phyloP scores from a whole-genome alignment of 2,113 vertebrate species.

The Calidris pygmaea region DNA sequence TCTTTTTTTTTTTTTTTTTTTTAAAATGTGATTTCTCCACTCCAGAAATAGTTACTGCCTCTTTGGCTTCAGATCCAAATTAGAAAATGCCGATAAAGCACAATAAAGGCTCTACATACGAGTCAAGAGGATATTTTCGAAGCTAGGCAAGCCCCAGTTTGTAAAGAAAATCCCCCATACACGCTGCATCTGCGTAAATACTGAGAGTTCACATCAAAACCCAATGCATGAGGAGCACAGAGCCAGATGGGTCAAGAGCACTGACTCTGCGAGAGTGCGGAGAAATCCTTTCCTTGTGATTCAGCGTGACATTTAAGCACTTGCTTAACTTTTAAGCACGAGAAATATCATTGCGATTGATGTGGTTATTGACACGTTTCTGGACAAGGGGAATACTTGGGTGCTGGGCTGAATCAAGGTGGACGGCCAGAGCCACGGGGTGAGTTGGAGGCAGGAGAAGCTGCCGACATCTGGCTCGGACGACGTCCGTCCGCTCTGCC shows the following conservation, averaged over 20 bases:
- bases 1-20: background rate
- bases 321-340: background rate
- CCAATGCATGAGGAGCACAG: accelerated
- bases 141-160: background rate
- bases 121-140: background rate
- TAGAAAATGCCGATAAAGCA: background rate
- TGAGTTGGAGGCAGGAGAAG: background rate
- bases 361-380: background rate
- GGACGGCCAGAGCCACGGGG: no score
- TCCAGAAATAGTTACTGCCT: background rate
- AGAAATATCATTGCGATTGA: background rate
- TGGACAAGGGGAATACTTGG: background rate
- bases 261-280: accelerated
- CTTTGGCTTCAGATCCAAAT: background rate
- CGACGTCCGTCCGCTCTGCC: background rate
- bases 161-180: background rate
- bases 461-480: background rate
- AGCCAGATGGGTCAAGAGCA: background rate
- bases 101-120: background rate
- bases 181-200: background rate
- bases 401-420: background rate
- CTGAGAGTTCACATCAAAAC: background rate
- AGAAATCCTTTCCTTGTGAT: background rate
- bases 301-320: background rate
- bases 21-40: background rate